These are phyloP conservation scores for Dicyrtomina minuta DNA, from an alignment of 2,888 invertebrate genomes.

Conservation along the genomic window DNA sequence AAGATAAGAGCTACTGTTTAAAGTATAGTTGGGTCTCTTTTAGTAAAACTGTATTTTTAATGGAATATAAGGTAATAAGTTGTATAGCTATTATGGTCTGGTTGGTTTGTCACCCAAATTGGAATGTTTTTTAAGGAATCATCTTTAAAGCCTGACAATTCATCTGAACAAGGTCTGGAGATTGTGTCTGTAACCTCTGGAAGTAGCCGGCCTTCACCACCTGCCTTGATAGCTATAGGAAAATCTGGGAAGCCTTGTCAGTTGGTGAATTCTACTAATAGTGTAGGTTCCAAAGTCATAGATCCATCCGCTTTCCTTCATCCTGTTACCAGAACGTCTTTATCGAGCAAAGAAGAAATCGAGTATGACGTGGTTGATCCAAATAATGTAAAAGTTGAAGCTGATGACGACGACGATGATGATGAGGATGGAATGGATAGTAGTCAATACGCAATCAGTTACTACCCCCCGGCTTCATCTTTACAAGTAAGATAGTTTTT, in stretches of 20 bases:
- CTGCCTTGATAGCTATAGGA: slow-evolving; percentile 43
- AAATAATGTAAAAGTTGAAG: slow-evolving; percentile 45
- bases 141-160: slow-evolving; percentile 21
- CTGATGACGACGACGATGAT: slow-evolving; percentile 53
- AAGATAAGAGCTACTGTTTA: no score
- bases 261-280: slow-evolving; percentile 45
- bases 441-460: slow-evolving; percentile 49
- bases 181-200: slow-evolving; percentile 42
- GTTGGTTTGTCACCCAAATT: no score
- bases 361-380: slow-evolving; percentile 48
- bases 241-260: slow-evolving; percentile 48
- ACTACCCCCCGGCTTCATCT: slow-evolving; percentile 51
- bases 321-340: slow-evolving; percentile 47
- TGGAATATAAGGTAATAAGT: no score
- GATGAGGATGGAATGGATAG: slow-evolving; percentile 52
- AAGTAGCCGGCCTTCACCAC: slow-evolving; percentile 51
- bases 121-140: no score
- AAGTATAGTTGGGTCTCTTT: no score
- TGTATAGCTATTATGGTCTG: no score
- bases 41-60: no score
- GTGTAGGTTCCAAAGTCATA: slow-evolving; percentile 37
- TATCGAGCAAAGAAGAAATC: slow-evolving; percentile 42
- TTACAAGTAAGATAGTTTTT: slow-evolving; percentile 43
- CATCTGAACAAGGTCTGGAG: slow-evolving; percentile 31
- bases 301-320: slow-evolving; percentile 49